Evolutionary conservation across 2,113 vertebrate species (phyloP).

Genomic region (Abramis brama): DNA sequence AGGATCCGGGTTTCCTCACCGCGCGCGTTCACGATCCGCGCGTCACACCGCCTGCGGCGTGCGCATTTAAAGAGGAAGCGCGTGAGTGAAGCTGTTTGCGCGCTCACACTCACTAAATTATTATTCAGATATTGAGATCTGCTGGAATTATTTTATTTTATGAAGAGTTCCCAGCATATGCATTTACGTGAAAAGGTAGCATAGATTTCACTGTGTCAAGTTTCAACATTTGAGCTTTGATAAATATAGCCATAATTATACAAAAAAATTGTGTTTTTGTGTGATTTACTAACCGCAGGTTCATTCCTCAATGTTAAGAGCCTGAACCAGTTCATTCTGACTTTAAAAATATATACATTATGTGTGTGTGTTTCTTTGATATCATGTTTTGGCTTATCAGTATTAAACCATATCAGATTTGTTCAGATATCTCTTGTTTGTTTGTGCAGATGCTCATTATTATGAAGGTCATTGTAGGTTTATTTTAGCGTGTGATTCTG

Average conservation of each 20-base stretch:
- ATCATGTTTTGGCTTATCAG: no score
- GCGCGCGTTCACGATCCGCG: background rate
- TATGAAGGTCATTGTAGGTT: background rate
- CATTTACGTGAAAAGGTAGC: background rate
- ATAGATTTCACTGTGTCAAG: background rate
- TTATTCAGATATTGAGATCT: background rate
- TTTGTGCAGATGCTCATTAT: background rate
- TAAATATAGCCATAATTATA: no score
- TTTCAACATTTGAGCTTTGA: no score
- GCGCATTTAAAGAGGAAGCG: conserved; percentile 15
- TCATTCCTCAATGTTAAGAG: no score
- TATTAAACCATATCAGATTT: no score
- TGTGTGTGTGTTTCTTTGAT: no score
- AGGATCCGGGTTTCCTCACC: conserved; percentile 37
- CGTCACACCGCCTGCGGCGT: background rate
- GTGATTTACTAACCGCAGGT: no score
- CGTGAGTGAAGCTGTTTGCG: background rate
- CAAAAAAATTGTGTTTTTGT: no score
- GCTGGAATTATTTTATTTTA: no score
- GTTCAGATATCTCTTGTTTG: background rate
- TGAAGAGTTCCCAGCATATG: background rate
- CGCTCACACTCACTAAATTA: background rate
- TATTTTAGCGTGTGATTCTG: background rate
- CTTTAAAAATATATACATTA: no score
- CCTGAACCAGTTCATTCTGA: no score